Percentiles rank a stretch among this genome's conserved stretches.
Evolutionary conservation across 2,797 vertebrate species (phyloP).

Genomic region (Linurgus olivaceus): DNA sequence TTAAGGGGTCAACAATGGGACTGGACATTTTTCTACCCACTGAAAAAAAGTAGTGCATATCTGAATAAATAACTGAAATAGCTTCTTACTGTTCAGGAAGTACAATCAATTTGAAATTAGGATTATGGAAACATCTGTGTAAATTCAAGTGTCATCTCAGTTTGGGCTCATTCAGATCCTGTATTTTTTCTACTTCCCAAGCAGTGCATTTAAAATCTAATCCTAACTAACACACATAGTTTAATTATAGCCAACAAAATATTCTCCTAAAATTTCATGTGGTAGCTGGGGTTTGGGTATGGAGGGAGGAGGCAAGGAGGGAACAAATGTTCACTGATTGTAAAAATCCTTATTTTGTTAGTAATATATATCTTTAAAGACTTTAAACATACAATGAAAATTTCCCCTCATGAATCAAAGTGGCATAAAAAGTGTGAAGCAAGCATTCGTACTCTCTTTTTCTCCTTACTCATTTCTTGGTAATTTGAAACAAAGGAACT

Average conservation of each 20-base stretch:
- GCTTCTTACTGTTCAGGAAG: constrained; percentile 76
- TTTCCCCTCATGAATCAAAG: constrained; percentile 62
- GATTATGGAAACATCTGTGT: constrained; percentile 80
- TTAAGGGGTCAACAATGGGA: constrained; percentile 63
- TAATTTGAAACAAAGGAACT: constrained; percentile 54
- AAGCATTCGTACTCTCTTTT: background rate
- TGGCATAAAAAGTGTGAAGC: background rate
- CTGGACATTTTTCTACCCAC: constrained; percentile 68
- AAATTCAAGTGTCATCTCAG: constrained; percentile 80
- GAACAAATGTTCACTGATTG: constrained; percentile 74
- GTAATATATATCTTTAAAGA: constrained; percentile 70
- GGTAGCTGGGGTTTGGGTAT: constrained; percentile 51
- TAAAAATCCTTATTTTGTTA: constrained; percentile 75
- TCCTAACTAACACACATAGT: constrained; percentile 78
- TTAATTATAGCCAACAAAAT: constrained; percentile 80
- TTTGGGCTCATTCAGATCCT: constrained; percentile 78
- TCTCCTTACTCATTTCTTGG: constrained; percentile 9
- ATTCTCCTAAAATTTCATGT: constrained; percentile 75
- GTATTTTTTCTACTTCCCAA: constrained; percentile 77
- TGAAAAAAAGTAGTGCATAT: constrained; percentile 68
- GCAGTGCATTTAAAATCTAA: constrained; percentile 79
- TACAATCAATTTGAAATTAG: constrained; percentile 81
- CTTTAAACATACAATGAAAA: constrained; percentile 71
- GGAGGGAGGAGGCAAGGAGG: constrained; percentile 57
- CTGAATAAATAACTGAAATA: constrained; percentile 76